phyloP scores from a whole-genome alignment of 2,797 vertebrate genomes.

The Naso thynnoides region DNA sequence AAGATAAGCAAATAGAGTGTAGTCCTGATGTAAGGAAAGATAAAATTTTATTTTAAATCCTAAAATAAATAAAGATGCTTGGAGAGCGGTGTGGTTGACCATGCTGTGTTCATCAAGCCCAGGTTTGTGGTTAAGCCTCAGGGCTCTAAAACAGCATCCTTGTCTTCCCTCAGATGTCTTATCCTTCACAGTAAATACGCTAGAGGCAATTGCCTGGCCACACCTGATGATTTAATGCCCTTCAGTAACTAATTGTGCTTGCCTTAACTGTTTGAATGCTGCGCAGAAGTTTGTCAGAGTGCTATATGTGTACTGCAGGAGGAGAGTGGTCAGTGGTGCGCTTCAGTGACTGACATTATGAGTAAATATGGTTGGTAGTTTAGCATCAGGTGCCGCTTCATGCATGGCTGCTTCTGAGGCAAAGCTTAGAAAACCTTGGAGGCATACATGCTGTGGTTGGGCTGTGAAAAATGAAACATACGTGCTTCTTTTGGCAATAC shows the following conservation, averaged over 20 bases:
- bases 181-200: slow-evolving; percentile 16
- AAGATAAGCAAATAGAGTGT: neutral
- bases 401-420: slow-evolving; percentile 18
- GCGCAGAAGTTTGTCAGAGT: neutral
- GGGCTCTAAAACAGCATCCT: slow-evolving; percentile 7
- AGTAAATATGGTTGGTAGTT: slow-evolving; percentile 24
- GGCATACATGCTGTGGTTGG: neutral
- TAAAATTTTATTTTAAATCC: neutral
- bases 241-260: neutral
- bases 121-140: slow-evolving; percentile 14
- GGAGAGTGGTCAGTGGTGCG: slow-evolving; percentile 35
- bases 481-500: neutral
- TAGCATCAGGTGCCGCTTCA: slow-evolving; percentile 31
- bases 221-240: slow-evolving; percentile 28
- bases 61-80: neutral
- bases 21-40: slow-evolving; percentile 1
- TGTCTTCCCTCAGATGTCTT: slow-evolving; percentile 14
- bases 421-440: slow-evolving; percentile 17
- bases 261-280: slow-evolving; percentile 3
- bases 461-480: neutral
- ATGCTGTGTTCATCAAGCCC: neutral
- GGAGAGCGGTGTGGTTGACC: neutral
- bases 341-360: slow-evolving; percentile 45
- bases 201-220: neutral
- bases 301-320: slow-evolving; percentile 12